Base-by-base conservation (phyloP, 2,888 invertebrate species). In the Drosophila planitibia region DNA sequence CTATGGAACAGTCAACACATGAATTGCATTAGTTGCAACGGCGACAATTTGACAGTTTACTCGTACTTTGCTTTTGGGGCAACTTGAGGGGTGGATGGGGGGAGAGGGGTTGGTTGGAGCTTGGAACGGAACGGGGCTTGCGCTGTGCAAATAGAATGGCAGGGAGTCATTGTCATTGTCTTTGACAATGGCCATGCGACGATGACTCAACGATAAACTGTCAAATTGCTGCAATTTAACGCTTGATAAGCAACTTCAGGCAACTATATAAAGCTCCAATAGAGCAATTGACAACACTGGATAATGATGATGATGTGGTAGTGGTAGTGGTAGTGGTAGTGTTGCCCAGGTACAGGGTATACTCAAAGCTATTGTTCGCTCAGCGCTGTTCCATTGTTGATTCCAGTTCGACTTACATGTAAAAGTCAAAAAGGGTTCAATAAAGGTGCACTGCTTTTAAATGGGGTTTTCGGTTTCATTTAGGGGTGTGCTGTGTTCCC, bases 181-280 rank as follows among this genome's bases (percentile, higher is more conserved):
- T 78, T 64, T 65, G 72, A 58, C 63, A 58, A 63, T 62, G 53
- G 51, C 69, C 16, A 54, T 47, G 68, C 52, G 44, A 72, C 73
- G 72, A 59, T 64, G 83, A 69, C 77, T 70, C 63, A 70, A 86
- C 86, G 91, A 87, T 91, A 91, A 91, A 86, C 82, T 86, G 91
- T 90, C 86, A 91, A 90, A 90, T 91, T 91, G 90, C 83, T 73
- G 87, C 86, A 91, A 91, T 91, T 91, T 91, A 87, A 91, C 89
- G 91, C 85, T 80, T 89, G 80, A 91, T 86, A 84, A 79, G 73
- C 81, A 81, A 62, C 68, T 72, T 39, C 61, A 44, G 76, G 30
- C 57, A 58, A 58, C 58, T 30, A 16, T 32, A 37, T 37, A 28
- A 6, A 9, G 30, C 19, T 33, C 59, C 47, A 55, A 28, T 10